phyloP scores from a whole-genome alignment of 2,797 vertebrate species.

The Threskiornis aethiopicus region DNA sequence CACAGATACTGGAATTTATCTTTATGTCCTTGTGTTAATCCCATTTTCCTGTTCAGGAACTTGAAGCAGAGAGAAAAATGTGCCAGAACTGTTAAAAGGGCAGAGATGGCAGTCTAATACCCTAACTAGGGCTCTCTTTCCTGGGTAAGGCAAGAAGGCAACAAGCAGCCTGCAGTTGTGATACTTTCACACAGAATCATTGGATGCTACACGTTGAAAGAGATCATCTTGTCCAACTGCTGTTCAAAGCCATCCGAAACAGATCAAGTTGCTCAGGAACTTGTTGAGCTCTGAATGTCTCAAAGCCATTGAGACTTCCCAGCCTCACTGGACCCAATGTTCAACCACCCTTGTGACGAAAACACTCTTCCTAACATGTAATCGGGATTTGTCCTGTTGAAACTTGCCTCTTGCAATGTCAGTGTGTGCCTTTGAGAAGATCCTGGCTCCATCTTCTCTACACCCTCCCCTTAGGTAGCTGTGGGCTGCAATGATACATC shows the following conservation, averaged over 20 bases:
- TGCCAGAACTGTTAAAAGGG: neutral
- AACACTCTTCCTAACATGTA: neutral
- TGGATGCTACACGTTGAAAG: neutral
- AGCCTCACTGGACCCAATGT: neutral
- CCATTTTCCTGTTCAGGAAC: neutral
- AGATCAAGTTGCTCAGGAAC: neutral
- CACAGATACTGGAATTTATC: neutral
- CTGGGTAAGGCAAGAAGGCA: neutral
- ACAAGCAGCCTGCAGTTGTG: neutral
- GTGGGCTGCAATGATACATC: neutral
- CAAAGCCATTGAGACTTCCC: neutral
- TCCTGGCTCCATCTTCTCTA: neutral
- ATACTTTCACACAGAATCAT: neutral
- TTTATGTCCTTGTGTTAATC: neutral
- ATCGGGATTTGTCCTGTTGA: conserved; percentile 1
- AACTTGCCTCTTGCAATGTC: conserved; percentile 18
- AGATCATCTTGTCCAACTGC: neutral
- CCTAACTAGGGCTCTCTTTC: neutral
- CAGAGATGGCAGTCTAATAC: neutral
- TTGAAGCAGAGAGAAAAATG: neutral
- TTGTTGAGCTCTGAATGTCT: neutral
- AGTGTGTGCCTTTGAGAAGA: neutral
- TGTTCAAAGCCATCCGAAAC: neutral
- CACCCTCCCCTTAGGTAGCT: neutral
- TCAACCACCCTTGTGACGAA: neutral